Base-by-base conservation (phyloP, 2,797 vertebrate species). In the Scolopax rusticola region DNA sequence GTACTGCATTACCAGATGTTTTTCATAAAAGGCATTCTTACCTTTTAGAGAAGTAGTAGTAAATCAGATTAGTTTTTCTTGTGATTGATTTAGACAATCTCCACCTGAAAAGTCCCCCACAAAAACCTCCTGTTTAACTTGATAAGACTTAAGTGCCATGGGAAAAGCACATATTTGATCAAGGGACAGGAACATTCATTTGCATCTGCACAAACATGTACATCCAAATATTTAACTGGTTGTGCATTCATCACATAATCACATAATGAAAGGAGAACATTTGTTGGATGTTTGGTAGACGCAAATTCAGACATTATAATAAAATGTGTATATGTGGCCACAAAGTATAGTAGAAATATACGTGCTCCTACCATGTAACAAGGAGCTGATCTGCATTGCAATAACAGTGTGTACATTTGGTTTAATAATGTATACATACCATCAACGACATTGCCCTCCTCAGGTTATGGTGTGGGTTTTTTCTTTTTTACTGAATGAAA, bases 361-460 rank as follows among this genome's bases (percentile, higher is more conserved):
- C 21, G 15, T 0, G 0, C 4, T 43, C 9, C 24, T 32, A 24
- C 36, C 38, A 5, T 28, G 8, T 18, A 69, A n/a, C 4, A 41
- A 79, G 28, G 7, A 69, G 51, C 7, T 86, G 45, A 60, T 48
- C 11, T 43, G 5, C 12, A 7, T 68, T 40, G 12, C 1, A 2
- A 32, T 33, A 86, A 5, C 3, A 2, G 24, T 45, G 5, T 16
- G 30, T 45, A n/a, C 2, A 6, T 85, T 69, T 47, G 21, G 21
- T 70, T 20, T 45, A 50, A 78, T 40, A 74, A 16, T 3, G 0
- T n/a, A 59, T 20, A 28, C 4, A 40, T 45, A 33, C 9, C 33
- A 32, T 25, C 43, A 63, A 30, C 13, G 15, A 51, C 15, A 20
- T 36, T 65, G 12, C 2, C 2, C 4, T 11, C 8, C 15, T 47